These are phyloP conservation scores for Acleris laterana DNA, from an alignment of 2,888 invertebrate genomes.

Conservation along the genomic window DNA sequence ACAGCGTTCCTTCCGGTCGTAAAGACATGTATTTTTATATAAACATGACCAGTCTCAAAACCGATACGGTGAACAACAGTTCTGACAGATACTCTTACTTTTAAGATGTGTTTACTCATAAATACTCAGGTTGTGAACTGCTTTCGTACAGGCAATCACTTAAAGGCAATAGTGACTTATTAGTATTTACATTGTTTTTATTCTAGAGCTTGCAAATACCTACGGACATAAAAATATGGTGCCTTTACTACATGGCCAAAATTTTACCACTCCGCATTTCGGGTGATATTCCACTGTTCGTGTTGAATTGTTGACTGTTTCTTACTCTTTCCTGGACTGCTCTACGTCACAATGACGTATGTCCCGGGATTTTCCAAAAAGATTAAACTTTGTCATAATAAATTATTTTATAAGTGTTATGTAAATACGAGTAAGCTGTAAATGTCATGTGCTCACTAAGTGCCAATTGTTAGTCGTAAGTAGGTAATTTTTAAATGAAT, in stretches of 20 bases:
- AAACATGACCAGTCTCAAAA: no score
- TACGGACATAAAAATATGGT: no score
- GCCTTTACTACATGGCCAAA: no score
- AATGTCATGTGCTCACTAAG: slow-evolving; percentile 73
- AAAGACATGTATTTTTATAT: no score
- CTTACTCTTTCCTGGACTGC: neutral
- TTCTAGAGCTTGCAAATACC: slow-evolving; percentile 1
- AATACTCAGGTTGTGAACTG: slow-evolving; percentile 29
- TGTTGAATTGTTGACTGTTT: neutral
- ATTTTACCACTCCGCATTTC: no score
- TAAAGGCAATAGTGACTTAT: slow-evolving; percentile 35
- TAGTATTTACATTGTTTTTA: neutral
- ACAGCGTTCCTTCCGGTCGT: no score
- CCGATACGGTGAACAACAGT: neutral
- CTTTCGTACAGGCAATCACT: slow-evolving; percentile 21
- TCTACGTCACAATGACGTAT: neutral
- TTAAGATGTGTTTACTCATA: slow-evolving; percentile 2
- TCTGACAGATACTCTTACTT: slow-evolving; percentile 1
- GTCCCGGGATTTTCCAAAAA: slow-evolving; percentile 8
- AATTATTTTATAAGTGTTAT: slow-evolving; percentile 40
- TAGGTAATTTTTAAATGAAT: slow-evolving; percentile 56
- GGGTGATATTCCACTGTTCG: no score
- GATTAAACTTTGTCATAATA: slow-evolving; percentile 32
- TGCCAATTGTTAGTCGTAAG: slow-evolving; percentile 76
- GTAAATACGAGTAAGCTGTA: slow-evolving; percentile 56